Evolutionary conservation across 2,888 invertebrate species (phyloP).

Genomic region (Celastrina argiolus): DNA sequence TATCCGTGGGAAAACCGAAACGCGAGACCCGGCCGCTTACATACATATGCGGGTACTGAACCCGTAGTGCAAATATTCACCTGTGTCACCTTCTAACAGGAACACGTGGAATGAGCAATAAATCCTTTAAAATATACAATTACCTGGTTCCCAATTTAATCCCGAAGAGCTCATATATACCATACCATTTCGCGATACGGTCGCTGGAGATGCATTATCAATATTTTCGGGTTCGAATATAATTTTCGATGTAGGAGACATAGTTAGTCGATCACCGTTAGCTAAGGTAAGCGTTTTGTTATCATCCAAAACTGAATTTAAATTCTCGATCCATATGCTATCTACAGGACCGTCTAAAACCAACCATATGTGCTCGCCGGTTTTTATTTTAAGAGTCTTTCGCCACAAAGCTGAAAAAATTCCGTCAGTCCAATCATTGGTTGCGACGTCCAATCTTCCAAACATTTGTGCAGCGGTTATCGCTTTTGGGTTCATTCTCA

Average conservation of each 20-base stretch:
- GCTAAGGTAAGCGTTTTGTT: constrained; percentile 96
- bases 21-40: no score
- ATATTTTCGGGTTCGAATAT: constrained; percentile 98
- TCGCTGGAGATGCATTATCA: constrained; percentile 98
- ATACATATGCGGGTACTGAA: no score
- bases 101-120: no score
- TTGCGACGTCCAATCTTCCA: constrained; percentile 95
- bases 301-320: constrained; percentile 97
- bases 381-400: constrained; percentile 92
- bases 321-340: constrained; percentile 98
- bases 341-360: constrained; percentile 98
- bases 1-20: no score
- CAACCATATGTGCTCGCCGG: constrained; percentile 94
- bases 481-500: constrained; percentile 99
- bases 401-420: constrained; percentile 98
- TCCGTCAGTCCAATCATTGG: constrained; percentile 99
- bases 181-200: constrained; percentile 96
- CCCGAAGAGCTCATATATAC: constrained; percentile 99
- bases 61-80: no score
- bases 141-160: constrained; percentile 91
- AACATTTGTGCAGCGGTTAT: constrained; percentile 99
- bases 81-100: no score
- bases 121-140: background rate
- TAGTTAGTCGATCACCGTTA: constrained; percentile 95
- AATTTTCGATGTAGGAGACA: constrained; percentile 96